Evolutionary conservation across 1,140 invertebrate genomes (phyloP).

Genomic region (Sitobion miscanthi): DNA sequence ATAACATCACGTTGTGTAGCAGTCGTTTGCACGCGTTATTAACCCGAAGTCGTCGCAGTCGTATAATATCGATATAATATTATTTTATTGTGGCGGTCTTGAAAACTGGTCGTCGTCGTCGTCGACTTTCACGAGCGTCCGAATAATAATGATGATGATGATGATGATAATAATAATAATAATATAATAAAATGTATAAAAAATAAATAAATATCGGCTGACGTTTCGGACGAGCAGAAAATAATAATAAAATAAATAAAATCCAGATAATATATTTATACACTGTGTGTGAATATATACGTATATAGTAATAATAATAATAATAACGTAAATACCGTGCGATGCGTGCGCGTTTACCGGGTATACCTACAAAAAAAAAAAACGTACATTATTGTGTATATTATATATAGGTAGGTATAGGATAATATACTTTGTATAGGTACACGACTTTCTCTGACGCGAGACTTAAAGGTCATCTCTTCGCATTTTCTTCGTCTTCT

Average conservation of each 20-base stretch:
- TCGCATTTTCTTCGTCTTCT: background rate
- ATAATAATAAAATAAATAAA: background rate
- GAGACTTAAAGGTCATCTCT: background rate
- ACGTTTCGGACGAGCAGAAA: background rate
- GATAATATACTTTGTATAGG: background rate
- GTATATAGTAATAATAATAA: background rate
- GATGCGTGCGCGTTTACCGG: background rate
- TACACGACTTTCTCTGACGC: conserved; percentile 15
- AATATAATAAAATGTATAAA: background rate
- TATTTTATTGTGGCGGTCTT: background rate
- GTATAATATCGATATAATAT: background rate
- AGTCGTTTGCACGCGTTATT: conserved; percentile 44
- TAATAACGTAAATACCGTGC: background rate
- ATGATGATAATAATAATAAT: background rate
- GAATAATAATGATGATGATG: background rate
- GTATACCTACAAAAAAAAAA: background rate
- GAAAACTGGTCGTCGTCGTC: conserved; percentile 21
- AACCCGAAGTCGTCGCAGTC: conserved; percentile 30
- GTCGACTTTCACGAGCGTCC: conserved; percentile 10
- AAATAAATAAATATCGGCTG: background rate
- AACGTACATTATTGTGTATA: background rate
- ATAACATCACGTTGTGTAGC: background rate
- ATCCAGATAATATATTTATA: background rate
- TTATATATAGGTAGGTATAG: no score
- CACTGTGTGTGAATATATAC: background rate